Conservation (phyloP, 2,797 vertebrate genomes). For the Iguana delicatissima region DNA sequence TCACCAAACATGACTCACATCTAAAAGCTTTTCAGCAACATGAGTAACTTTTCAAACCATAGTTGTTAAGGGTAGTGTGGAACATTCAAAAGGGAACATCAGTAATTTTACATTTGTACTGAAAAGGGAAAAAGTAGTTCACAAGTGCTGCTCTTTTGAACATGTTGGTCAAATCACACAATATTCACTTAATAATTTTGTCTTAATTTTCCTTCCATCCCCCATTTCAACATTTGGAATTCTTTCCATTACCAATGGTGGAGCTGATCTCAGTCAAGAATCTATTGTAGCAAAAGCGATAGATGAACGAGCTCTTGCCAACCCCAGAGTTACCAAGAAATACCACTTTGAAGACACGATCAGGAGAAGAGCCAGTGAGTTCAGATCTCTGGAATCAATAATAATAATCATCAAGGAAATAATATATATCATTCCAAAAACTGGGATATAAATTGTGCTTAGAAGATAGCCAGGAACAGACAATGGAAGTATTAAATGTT, state of each 20-base stretch:
- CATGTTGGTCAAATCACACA: background rate
- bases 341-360: conserved; percentile 87
- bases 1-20: no score
- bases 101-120: background rate
- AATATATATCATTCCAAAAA: background rate
- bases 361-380: conserved; percentile 53
- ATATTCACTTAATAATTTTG: background rate
- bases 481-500: background rate
- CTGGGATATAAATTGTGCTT: background rate
- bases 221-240: background rate
- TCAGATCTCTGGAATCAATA: conserved; percentile 57
- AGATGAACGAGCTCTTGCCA: conserved; percentile 90
- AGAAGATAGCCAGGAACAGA: background rate
- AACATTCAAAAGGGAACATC: background rate
- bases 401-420: background rate
- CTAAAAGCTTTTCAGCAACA: no score
- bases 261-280: conserved; percentile 77
- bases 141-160: background rate
- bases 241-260: conserved; percentile 81
- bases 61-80: no score
- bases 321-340: conserved; percentile 88
- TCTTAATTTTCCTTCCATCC: background rate
- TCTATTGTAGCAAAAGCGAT: conserved; percentile 83
- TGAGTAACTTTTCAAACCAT: background rate
- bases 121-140: background rate